Conservation (phyloP, 2,888 invertebrate genomes). For the Tuta absoluta region DNA sequence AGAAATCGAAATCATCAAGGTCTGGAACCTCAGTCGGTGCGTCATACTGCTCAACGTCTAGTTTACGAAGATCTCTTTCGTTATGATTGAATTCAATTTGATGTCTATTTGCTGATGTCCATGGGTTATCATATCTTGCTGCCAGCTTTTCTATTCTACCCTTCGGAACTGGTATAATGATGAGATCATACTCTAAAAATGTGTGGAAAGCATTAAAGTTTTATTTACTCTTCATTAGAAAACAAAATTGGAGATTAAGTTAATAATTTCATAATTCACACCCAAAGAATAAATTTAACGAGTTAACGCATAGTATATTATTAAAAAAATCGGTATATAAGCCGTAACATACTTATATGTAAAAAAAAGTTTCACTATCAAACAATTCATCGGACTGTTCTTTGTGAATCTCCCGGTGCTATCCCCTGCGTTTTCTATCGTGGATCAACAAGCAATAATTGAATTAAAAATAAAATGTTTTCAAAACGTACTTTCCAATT, state of each 20-base stretch:
- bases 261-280: no score
- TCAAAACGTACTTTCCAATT: background rate
- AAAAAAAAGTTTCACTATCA: no score
- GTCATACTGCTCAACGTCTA: slow-evolving; percentile 62
- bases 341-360: no score
- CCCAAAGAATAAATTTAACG: no score
- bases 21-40: slow-evolving; percentile 59
- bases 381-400: no score
- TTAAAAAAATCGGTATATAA: no score
- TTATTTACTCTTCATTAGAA: no score
- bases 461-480: background rate
- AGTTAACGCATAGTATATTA: no score
- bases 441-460: no score
- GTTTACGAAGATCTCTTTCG: slow-evolving; percentile 38
- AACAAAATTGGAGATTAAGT: no score
- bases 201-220: background rate
- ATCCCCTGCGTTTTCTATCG: no score
- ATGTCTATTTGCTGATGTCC: background rate
- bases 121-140: slow-evolving; percentile 27
- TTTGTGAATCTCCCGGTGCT: no score
- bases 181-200: slow-evolving; percentile 59
- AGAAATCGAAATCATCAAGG: slow-evolving; percentile 54
- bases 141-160: slow-evolving; percentile 30
- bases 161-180: slow-evolving; percentile 57
- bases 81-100: slow-evolving; percentile 24